phyloP scores from a whole-genome alignment of 1,140 invertebrate genomes.

The Brachionus plicatilis region DNA sequence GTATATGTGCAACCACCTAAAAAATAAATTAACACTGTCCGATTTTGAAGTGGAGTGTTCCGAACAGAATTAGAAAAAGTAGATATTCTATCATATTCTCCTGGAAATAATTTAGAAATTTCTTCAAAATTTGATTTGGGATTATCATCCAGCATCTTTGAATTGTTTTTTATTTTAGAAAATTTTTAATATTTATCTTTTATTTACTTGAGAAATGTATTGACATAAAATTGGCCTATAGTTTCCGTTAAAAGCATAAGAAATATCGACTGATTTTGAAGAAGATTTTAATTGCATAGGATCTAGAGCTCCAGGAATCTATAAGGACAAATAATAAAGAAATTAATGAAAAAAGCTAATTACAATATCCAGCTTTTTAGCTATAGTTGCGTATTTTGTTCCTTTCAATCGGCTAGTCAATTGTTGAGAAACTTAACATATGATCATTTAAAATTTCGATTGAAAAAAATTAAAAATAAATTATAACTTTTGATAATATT shows the following conservation, averaged over 20 bases:
- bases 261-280: slow-evolving; percentile 3
- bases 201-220: slow-evolving; percentile 17
- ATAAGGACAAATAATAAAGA: not conserved
- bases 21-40: slow-evolving; percentile 4
- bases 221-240: slow-evolving; percentile 29
- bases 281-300: not conserved
- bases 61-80: not conserved
- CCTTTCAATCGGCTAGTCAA: not conserved
- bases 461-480: not conserved
- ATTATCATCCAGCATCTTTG: slow-evolving; percentile 3
- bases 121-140: slow-evolving; percentile 29
- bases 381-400: not conserved
- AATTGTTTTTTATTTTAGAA: not conserved
- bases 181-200: not conserved
- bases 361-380: slow-evolving; percentile 33
- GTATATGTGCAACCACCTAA: slow-evolving; percentile 15
- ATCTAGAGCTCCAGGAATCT: slow-evolving; percentile 6
- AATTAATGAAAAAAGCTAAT: not conserved
- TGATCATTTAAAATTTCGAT: not conserved
- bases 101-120: slow-evolving; percentile 9
- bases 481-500: not conserved
- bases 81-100: slow-evolving; percentile 9
- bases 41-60: not conserved
- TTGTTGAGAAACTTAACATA: slow-evolving; percentile 9
- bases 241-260: slow-evolving; percentile 37